phyloP scores from a whole-genome alignment of 2,113 vertebrate species.

The Sturnira hondurensis region DNA sequence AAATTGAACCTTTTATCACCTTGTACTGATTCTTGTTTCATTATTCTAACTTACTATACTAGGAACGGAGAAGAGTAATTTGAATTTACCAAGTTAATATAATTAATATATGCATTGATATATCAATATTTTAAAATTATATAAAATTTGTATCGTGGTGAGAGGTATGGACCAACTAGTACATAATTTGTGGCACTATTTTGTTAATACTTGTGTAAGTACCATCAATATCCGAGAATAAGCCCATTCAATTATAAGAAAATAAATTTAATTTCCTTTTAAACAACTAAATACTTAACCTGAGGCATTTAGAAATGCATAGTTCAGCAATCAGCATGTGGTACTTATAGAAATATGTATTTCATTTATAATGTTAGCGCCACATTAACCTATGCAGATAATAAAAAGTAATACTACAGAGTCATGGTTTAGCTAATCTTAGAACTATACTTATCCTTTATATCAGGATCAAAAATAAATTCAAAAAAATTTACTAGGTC shows the following conservation, averaged over 20 bases:
- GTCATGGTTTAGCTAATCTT: constrained; percentile 44
- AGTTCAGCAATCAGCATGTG: background rate
- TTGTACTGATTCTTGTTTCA: constrained; percentile 33
- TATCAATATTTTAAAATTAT: constrained; percentile 39
- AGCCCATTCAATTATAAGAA: constrained; percentile 33
- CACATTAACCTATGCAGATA: background rate
- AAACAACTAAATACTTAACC: constrained; percentile 42
- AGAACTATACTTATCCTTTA: constrained; percentile 26
- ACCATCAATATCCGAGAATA: constrained; percentile 19
- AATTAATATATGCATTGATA: background rate
- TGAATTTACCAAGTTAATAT: constrained; percentile 34
- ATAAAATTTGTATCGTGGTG: background rate
- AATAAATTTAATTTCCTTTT: constrained; percentile 28
- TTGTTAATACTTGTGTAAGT: constrained; percentile 20
- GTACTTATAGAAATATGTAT: background rate
- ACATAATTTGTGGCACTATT: constrained; percentile 36
- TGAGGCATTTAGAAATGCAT: background rate
- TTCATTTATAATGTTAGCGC: constrained; percentile 29
- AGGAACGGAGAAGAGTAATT: constrained; percentile 3
- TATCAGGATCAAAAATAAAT: constrained; percentile 28
- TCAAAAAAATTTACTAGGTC: background rate
- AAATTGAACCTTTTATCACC: constrained; percentile 20
- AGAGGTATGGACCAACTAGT: constrained; percentile 8
- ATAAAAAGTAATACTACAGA: constrained; percentile 39
- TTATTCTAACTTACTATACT: constrained; percentile 21